Evolutionary conservation across 2,797 vertebrate genomes (phyloP).

Genomic region (Gila robusta): DNA sequence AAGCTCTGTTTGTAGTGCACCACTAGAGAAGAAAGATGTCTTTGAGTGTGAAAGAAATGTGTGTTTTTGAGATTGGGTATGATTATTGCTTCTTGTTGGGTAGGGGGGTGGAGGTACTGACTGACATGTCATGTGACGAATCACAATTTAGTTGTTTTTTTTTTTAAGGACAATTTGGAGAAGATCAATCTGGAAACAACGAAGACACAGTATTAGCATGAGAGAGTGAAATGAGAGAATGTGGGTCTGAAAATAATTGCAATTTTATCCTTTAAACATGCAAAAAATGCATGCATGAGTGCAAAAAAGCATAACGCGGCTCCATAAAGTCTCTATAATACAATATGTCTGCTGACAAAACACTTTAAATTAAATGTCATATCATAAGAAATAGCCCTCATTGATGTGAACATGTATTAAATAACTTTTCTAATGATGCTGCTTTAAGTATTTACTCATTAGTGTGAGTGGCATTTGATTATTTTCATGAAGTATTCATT

Average conservation of each 20-base stretch:
- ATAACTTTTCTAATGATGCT: not conserved
- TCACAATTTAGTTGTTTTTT: not conserved
- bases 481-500: slow-evolving; percentile 48
- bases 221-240: not conserved
- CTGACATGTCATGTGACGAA: not conserved
- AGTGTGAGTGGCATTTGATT: slow-evolving; percentile 45
- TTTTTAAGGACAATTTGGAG: not conserved
- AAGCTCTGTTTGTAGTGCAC: not conserved
- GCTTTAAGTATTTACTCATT: slow-evolving; percentile 9
- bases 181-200: not conserved
- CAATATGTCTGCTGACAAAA: not conserved
- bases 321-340: not conserved
- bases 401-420: not conserved
- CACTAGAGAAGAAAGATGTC: not conserved
- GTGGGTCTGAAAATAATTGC: not conserved
- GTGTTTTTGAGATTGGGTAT: not conserved
- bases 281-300: not conserved
- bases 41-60: not conserved
- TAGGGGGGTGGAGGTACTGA: no score
- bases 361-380: not conserved
- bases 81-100: not conserved
- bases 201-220: not conserved
- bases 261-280: not conserved
- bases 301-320: not conserved
- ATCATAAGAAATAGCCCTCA: not conserved